Conservation (phyloP, 30 jellyfish, hydroid and myxozoan species). For the Aurelia aurita region DNA sequence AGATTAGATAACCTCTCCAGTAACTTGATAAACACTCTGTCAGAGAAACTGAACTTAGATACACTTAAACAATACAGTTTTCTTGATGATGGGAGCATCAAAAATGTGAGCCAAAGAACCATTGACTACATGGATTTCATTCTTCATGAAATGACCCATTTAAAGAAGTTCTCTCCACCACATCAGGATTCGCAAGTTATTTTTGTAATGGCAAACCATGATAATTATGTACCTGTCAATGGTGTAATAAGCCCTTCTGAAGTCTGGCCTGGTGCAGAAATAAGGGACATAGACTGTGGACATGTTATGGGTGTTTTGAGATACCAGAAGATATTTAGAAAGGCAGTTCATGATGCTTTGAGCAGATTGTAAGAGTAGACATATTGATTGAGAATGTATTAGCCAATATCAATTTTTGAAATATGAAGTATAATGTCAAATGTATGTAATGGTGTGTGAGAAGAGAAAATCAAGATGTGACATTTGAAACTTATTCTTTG, state of each 20-base stretch:
- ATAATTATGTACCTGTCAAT: conserved; percentile 80
- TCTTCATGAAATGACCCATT: conserved; percentile 84
- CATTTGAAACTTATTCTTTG: too few species aligned
- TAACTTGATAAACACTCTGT: conserved; percentile 43
- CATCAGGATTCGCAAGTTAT: conserved; percentile 68
- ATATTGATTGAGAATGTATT: too few species aligned
- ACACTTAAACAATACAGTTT: conserved; percentile 48
- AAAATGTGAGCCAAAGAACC: conserved; percentile 59
- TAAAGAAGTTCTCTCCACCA: conserved; percentile 76
- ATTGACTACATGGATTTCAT: conserved; percentile 78
- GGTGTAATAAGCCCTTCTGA: conserved; percentile 73
- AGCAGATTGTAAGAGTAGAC: conserved; percentile 18
- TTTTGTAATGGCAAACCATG: conserved; percentile 85
- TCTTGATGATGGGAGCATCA: conserved; percentile 15
- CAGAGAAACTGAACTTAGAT: conserved; percentile 72
- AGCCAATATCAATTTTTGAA: too few species aligned
- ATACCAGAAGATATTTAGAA: conserved; percentile 78
- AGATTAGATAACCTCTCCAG: conserved; percentile 56
- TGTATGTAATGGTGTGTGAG: too few species aligned
- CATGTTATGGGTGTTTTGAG: conserved; percentile 85
- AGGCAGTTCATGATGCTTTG: conserved; percentile 87
- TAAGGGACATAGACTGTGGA: conserved; percentile 89
- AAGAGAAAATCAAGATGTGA: too few species aligned
- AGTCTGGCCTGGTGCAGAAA: conserved; percentile 71
- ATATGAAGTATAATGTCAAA: too few species aligned